phyloP scores from a whole-genome alignment of 2,797 vertebrate species.

The Brachyalestes nurse region DNA sequence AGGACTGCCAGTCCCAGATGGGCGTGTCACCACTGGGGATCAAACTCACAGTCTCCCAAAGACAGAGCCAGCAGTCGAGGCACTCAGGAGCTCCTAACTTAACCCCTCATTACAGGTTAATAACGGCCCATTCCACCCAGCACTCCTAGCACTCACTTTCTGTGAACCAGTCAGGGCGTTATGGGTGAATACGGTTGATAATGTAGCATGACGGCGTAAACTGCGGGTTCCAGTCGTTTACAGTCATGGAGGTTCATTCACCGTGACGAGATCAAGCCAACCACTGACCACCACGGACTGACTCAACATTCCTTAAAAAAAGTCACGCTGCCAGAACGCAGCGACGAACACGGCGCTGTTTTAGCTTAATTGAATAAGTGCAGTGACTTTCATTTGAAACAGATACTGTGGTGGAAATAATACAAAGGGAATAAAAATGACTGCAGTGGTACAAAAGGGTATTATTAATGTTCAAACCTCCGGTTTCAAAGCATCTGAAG shows the following conservation, averaged over 20 bases:
- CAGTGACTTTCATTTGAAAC: constrained; percentile 2
- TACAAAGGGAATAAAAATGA: constrained; percentile 27
- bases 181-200: constrained; percentile 12
- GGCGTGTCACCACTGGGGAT: too few species aligned
- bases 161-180: not conserved
- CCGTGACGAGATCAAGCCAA: constrained; percentile 34
- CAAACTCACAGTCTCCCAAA: too few species aligned
- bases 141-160: constrained; percentile 4
- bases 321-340: constrained; percentile 20
- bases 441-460: not conserved
- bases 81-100: not conserved
- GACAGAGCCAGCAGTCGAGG: not conserved
- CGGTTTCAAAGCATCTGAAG: not conserved
- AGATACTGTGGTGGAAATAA: not conserved
- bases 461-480: constrained; percentile 6
- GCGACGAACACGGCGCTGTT: constrained; percentile 1
- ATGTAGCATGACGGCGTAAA: constrained; percentile 23
- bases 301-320: constrained; percentile 24
- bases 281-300: constrained; percentile 28
- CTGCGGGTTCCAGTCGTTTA: constrained; percentile 35
- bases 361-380: constrained; percentile 27
- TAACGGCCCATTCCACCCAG: not conserved
- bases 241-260: constrained; percentile 28
- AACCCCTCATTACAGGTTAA: not conserved
- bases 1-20: too few species aligned